Evolutionary conservation across 2,888 invertebrate genomes (phyloP).

Genomic region (Thymelicus lineola): DNA sequence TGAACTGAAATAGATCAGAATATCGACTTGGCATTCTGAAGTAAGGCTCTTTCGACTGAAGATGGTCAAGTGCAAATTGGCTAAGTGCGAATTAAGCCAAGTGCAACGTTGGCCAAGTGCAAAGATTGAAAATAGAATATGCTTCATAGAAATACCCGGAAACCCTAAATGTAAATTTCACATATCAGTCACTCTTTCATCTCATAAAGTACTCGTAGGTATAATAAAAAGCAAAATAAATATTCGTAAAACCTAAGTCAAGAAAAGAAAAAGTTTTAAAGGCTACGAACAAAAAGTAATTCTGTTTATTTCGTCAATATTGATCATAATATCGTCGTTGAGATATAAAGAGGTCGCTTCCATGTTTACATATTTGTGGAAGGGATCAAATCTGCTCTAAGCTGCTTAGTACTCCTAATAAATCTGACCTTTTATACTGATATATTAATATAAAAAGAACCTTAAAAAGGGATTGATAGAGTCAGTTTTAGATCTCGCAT

Average conservation of each 20-base stretch:
- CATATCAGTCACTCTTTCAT: too few relatives aligned
- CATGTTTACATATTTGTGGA: constrained; percentile 26
- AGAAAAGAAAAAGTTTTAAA: neutral
- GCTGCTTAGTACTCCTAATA: constrained; percentile 15
- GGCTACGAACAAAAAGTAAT: neutral
- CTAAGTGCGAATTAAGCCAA: too few relatives aligned
- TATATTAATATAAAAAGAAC: neutral
- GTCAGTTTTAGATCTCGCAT: constrained; percentile 27
- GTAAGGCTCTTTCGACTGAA: too few relatives aligned
- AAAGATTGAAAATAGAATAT: too few relatives aligned
- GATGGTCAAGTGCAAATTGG: too few relatives aligned
- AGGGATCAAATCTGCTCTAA: constrained; percentile 18
- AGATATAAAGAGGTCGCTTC: constrained; percentile 23
- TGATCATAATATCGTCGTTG: neutral
- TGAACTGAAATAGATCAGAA: too few relatives aligned
- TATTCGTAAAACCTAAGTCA: neutral
- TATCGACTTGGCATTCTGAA: too few relatives aligned
- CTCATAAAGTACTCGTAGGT: too few relatives aligned
- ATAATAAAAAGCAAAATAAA: too few relatives aligned
- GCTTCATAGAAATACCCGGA: too few relatives aligned
- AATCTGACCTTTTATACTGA: constrained; percentile 12
- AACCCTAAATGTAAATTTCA: too few relatives aligned
- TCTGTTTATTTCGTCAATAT: constrained; percentile 21
- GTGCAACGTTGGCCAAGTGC: too few relatives aligned
- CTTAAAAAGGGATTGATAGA: neutral